These are phyloP conservation scores for Girardinus metallicus DNA, from an alignment of 2,797 vertebrate genomes.

Conservation along the genomic window DNA sequence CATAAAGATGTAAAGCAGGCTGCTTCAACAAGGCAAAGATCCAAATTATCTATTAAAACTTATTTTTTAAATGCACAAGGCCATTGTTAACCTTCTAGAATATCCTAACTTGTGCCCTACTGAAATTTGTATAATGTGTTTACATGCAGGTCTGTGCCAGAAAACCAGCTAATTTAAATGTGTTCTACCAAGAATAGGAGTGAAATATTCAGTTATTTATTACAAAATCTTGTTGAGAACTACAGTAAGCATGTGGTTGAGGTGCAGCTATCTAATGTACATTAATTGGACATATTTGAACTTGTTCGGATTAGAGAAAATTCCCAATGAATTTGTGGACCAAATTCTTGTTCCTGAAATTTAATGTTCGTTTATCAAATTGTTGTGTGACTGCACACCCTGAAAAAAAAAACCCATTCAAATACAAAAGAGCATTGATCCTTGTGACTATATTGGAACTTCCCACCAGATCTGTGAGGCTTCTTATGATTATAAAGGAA, in stretches of 20 bases:
- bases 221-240: not conserved
- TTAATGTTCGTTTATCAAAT: not conserved
- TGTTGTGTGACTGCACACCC: not conserved
- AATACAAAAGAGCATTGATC: not conserved
- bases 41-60: not conserved
- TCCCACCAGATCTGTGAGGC: not conserved
- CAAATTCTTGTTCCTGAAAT: conserved; percentile 1
- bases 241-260: not conserved
- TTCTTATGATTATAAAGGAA: not conserved
- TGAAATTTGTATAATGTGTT: not conserved
- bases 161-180: not conserved
- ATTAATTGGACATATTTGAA: not conserved
- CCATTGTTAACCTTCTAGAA: not conserved
- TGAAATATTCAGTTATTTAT: not conserved
- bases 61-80: not conserved
- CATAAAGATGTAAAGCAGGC: not conserved
- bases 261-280: not conserved
- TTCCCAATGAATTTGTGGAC: not conserved
- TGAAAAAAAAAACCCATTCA: not conserved
- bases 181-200: not conserved
- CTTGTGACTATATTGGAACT: not conserved
- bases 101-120: not conserved
- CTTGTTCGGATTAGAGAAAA: not conserved
- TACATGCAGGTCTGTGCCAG: not conserved
- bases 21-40: not conserved